Conservation (phyloP, 2,113 vertebrate species). For the Dunckerocampus dactyliophorus region DNA sequence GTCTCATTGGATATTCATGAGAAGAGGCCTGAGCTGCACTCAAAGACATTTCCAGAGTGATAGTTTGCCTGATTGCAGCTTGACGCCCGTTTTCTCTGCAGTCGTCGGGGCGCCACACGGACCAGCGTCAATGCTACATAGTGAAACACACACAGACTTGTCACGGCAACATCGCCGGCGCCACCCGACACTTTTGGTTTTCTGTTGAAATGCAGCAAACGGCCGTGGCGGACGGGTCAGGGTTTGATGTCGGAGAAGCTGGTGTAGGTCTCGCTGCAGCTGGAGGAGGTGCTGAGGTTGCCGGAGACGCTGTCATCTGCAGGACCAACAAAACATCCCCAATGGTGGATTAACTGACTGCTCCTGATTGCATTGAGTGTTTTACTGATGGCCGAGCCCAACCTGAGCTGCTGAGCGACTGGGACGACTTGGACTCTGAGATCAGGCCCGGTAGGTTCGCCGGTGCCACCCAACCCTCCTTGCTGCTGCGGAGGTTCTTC, state of each 20-base stretch:
- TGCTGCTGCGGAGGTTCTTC: constrained; percentile 82
- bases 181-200: too few relatives aligned
- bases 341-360: too few relatives aligned
- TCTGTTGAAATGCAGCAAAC: constrained; percentile 5
- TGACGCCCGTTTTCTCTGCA: constrained; percentile 50
- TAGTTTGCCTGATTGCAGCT: constrained; percentile 22
- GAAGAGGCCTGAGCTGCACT: neutral
- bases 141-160: constrained; percentile 13
- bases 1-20: neutral
- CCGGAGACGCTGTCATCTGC: constrained; percentile 88
- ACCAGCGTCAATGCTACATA: constrained; percentile 46
- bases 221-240: constrained; percentile 53
- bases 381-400: neutral
- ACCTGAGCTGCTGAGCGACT: constrained; percentile 94
- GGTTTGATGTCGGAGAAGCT: constrained; percentile 85
- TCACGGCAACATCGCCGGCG: too few relatives aligned
- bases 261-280: constrained; percentile 89
- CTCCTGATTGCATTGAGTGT: too few relatives aligned
- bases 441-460: constrained; percentile 81
- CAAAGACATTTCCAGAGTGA: neutral
- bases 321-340: constrained; percentile 30
- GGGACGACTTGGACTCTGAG: constrained; percentile 82
- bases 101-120: too few relatives aligned
- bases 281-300: constrained; percentile 91
- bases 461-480: constrained; percentile 86